phyloP scores from a whole-genome alignment of 2,888 invertebrate genomes.

The Philonicus albiceps region DNA sequence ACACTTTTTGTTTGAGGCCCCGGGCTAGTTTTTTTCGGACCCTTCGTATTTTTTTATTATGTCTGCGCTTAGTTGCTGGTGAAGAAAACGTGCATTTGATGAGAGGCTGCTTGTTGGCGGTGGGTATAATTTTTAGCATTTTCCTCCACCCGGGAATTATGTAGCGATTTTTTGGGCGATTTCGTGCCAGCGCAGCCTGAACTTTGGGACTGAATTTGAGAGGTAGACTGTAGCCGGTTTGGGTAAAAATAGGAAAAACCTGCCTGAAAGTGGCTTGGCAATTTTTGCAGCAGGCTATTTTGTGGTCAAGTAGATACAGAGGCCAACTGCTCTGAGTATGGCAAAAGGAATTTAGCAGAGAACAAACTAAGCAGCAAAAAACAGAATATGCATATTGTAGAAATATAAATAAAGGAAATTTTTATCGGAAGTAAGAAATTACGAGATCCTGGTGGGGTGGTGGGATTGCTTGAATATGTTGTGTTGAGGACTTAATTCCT shows the following conservation, averaged over 20 bases:
- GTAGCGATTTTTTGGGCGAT: not conserved
- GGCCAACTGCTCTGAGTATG: not conserved
- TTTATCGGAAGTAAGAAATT: not conserved
- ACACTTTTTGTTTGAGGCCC: not conserved
- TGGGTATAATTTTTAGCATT: not conserved
- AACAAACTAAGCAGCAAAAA: not conserved
- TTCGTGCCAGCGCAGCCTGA: not conserved
- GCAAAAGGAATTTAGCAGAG: not conserved
- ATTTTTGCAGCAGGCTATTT: not conserved
- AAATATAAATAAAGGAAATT: not conserved
- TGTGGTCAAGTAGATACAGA: not conserved
- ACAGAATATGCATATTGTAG: not conserved
- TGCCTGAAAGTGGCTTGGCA: not conserved
- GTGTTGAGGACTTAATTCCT: no score
- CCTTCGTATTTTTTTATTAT: not conserved
- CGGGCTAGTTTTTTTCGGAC: not conserved
- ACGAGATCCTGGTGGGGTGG: no score
- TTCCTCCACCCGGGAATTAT: not conserved
- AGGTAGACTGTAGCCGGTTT: not conserved
- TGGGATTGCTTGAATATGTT: no score
- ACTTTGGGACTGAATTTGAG: not conserved
- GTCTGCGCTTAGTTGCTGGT: not conserved
- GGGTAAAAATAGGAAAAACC: not conserved
- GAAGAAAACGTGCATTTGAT: conserved; percentile 5
- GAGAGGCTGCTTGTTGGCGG: not conserved